A percentile compares a stretch with the other conserved stretches of the same genome.
These are phyloP conservation scores for Petaurus breviceps DNA, from an alignment of 2,113 vertebrate species.

Conservation along the genomic window DNA sequence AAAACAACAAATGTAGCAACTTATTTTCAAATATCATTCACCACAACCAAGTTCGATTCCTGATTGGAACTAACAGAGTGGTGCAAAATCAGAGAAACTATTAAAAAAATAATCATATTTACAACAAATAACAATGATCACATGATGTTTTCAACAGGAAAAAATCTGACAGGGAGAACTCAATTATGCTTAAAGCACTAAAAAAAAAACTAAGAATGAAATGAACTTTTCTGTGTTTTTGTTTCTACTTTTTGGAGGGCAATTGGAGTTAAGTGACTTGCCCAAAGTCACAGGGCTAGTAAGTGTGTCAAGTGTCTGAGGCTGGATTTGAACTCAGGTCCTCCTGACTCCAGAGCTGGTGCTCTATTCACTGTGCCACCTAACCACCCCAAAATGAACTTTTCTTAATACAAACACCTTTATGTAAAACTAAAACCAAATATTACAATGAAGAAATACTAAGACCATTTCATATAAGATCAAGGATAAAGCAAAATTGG, in stretches of 20 bases:
- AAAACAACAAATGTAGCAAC: neutral
- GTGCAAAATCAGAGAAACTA: neutral
- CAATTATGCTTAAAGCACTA: neutral
- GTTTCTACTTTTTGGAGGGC: too few relatives aligned
- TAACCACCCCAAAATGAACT: neutral
- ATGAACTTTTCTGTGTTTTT: too few relatives aligned
- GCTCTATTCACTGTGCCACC: too few relatives aligned
- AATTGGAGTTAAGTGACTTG: too few relatives aligned
- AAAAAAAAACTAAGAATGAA: neutral
- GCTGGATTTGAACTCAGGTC: too few relatives aligned
- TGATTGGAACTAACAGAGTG: neutral
- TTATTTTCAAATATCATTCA: neutral
- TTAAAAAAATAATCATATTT: neutral
- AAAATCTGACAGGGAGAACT: neutral
- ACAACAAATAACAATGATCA: neutral
- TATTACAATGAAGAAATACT: neutral
- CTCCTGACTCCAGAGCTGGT: too few relatives aligned
- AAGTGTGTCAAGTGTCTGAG: too few relatives aligned
- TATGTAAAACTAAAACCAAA: neutral
- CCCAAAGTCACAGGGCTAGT: too few relatives aligned
- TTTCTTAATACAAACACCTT: neutral
- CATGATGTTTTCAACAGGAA: neutral
- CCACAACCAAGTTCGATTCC: neutral
- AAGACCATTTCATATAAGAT: neutral
- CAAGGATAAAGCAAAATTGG: neutral